These are phyloP conservation scores for Agrenia bidenticulata DNA, from an alignment of 2,888 invertebrate genomes.

Conservation along the genomic window DNA sequence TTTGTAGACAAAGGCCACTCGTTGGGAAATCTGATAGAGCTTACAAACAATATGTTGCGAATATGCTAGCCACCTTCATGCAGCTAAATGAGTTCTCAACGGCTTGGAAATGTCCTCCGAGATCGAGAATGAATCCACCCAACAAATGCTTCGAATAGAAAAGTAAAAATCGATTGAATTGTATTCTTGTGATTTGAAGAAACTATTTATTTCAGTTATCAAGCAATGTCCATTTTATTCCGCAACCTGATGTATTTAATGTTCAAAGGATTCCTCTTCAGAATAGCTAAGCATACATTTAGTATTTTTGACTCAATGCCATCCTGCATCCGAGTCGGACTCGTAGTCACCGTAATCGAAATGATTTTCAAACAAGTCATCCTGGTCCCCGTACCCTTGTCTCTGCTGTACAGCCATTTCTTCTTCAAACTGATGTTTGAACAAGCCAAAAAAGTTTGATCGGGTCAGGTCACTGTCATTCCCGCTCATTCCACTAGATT, in stretches of 20 bases:
- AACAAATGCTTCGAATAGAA: slow-evolving; percentile 4
- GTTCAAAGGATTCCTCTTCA: too few species aligned
- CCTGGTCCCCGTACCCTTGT: background rate
- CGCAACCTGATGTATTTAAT: too few species aligned
- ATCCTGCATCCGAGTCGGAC: too few species aligned
- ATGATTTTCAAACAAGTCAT: background rate
- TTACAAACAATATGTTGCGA: background rate
- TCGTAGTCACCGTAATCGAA: too few species aligned
- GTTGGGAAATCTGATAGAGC: too few species aligned
- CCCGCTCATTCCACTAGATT: background rate
- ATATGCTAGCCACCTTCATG: background rate
- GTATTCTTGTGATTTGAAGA: too few species aligned
- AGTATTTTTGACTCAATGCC: too few species aligned
- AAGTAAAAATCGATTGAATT: too few species aligned
- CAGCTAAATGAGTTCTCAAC: background rate
- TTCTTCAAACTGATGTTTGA: slow-evolving; percentile 26
- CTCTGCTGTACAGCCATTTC: slow-evolving; percentile 17
- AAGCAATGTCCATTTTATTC: too few species aligned
- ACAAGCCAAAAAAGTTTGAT: slow-evolving; percentile 20
- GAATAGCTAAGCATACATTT: too few species aligned
- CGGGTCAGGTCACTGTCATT: background rate
- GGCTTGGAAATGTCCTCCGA: background rate
- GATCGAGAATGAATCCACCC: background rate
- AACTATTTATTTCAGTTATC: too few species aligned
- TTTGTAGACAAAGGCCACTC: background rate